Percentiles rank a stretch among this genome's conserved stretches.
These are phyloP conservation scores for Mormyrops boulengeri DNA, from an alignment of 2,797 vertebrate species.

Conservation along the genomic window DNA sequence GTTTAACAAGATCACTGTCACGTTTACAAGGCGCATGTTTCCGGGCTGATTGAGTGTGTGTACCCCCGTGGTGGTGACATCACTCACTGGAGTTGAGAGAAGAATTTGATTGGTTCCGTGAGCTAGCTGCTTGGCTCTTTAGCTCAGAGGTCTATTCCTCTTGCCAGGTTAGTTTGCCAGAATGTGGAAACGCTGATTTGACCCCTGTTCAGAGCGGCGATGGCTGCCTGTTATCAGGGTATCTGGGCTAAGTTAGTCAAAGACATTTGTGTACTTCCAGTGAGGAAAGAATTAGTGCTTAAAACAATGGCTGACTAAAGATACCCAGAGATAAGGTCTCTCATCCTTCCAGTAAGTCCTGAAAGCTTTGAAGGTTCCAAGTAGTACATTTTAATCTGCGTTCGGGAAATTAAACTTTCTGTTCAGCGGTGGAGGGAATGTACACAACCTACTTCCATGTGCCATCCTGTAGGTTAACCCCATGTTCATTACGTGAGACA, in stretches of 20 bases:
- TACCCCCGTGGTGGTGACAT: not conserved
- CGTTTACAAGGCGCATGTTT: not conserved
- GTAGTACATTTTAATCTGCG: not conserved
- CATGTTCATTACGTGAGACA: not conserved
- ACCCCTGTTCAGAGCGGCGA: not conserved
- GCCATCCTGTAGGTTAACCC: not conserved
- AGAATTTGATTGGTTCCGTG: not conserved
- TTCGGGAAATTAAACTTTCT: not conserved
- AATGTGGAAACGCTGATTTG: not conserved
- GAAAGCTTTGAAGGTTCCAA: not conserved
- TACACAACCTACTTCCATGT: not conserved
- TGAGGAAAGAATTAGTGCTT: not conserved
- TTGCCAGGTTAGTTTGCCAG: not conserved
- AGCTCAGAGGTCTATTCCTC: not conserved
- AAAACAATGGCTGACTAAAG: not conserved
- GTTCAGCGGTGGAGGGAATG: not conserved
- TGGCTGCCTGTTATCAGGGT: not conserved
- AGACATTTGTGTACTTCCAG: not conserved
- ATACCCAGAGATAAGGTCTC: not conserved
- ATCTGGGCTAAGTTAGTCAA: not conserved
- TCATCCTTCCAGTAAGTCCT: not conserved
- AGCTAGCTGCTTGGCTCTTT: not conserved
- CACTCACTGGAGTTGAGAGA: not conserved
- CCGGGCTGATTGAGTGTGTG: not conserved
- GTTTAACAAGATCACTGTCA: not conserved